These are phyloP conservation scores for Hydrozoanthus gracilis DNA, from an alignment of 92 coral and sea anemone genomes.

Conservation along the genomic window DNA sequence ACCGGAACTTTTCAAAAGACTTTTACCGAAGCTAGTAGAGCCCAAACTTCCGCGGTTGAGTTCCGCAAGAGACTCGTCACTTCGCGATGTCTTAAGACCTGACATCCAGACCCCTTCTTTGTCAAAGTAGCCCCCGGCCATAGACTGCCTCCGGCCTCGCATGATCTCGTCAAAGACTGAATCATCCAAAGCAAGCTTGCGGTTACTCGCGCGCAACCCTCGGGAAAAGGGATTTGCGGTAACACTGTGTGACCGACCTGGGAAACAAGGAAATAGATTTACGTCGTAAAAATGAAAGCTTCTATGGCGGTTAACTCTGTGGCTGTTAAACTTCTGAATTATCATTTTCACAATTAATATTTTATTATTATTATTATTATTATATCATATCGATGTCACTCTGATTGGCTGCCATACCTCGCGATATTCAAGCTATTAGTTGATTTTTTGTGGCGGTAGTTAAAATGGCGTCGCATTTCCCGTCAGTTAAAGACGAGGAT, in stretches of 20 bases:
- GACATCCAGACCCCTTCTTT: slow-evolving; percentile 91
- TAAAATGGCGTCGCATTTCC: too few relatives aligned
- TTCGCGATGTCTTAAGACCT: slow-evolving; percentile 72
- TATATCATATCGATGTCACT: too few relatives aligned
- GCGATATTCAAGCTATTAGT: too few relatives aligned
- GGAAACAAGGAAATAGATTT: too few relatives aligned
- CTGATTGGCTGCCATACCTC: too few relatives aligned
- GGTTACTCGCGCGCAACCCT: slow-evolving; percentile 62
- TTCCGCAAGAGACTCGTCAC: slow-evolving; percentile 80
- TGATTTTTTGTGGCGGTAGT: too few relatives aligned
- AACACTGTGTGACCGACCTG: slow-evolving; percentile 30
- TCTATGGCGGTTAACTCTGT: neutral
- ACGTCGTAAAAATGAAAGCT: neutral
- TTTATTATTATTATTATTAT: too few relatives aligned
- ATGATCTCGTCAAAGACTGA: slow-evolving; percentile 86
- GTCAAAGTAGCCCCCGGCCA: slow-evolving; percentile 92
- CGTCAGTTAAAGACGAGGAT: too few relatives aligned
- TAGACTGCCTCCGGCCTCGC: slow-evolving; percentile 91
- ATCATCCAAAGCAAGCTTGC: slow-evolving; percentile 70
- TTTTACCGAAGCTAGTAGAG: slow-evolving; percentile 80
- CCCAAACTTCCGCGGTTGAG: slow-evolving; percentile 56
- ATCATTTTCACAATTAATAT: too few relatives aligned
- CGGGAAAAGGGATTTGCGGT: slow-evolving; percentile 36
- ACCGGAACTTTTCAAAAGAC: slow-evolving; percentile 77
- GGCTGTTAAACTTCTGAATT: neutral